These are phyloP conservation scores for Pachypeltis micranthus DNA, from an alignment of 1,140 invertebrate genomes.

Conservation along the genomic window DNA sequence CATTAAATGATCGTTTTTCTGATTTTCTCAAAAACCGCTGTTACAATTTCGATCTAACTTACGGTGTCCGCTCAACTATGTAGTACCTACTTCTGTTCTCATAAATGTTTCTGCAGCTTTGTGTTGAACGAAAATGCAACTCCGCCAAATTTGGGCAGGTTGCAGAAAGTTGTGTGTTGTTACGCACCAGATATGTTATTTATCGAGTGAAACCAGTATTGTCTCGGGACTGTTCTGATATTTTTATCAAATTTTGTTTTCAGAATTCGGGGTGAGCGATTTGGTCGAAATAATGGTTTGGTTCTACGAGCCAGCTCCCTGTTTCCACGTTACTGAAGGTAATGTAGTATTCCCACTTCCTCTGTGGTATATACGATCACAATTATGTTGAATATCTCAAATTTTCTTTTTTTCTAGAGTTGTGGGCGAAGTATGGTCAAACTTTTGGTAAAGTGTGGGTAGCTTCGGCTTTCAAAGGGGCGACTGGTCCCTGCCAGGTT, in stretches of 20 bases:
- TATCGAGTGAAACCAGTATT: no score
- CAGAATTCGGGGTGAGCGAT: constrained; percentile 50
- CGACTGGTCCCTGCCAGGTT: constrained; percentile 43
- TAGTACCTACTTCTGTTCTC: no score
- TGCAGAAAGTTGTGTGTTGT: no score
- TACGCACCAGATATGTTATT: no score
- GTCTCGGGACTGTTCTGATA: no score
- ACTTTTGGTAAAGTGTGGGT: constrained; percentile 50
- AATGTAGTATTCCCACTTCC: constrained; percentile 19
- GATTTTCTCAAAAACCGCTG: no score
- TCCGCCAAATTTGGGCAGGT: no score
- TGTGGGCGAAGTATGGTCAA: constrained; percentile 41
- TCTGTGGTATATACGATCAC: background rate
- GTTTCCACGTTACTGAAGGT: constrained; percentile 38
- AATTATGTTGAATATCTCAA: constrained; percentile 22
- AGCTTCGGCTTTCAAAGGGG: constrained; percentile 52
- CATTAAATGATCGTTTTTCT: no score
- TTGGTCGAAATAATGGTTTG: constrained; percentile 78
- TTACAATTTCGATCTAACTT: no score
- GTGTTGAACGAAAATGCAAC: no score
- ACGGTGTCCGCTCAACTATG: no score
- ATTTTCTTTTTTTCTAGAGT: constrained; percentile 26
- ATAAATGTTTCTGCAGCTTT: constrained; percentile 20
- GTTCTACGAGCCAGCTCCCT: constrained; percentile 45
- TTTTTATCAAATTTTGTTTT: constrained; percentile 19